These are phyloP conservation scores for Hoplodrina blanda DNA, from an alignment of 2,888 invertebrate genomes.

Conservation along the genomic window DNA sequence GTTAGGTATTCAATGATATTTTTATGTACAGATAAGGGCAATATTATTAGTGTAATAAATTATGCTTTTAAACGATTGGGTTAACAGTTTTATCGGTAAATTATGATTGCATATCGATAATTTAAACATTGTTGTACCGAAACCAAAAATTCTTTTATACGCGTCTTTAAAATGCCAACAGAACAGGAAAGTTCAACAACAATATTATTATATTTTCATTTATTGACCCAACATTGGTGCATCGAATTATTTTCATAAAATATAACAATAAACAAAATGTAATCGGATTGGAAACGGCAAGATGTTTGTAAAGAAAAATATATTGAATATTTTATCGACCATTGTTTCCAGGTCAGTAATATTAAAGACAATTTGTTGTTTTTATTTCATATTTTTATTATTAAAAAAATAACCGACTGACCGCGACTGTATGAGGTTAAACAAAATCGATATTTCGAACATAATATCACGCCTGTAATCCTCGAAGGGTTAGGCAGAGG, in stretches of 20 bases:
- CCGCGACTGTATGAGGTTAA: background rate
- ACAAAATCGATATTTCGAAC: background rate
- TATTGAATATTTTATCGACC: slow-evolving; percentile 81
- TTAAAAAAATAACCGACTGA: slow-evolving; percentile 9
- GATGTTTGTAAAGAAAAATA: slow-evolving; percentile 72
- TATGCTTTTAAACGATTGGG: too few relatives aligned
- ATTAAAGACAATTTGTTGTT: slow-evolving; percentile 61
- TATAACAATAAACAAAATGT: slow-evolving; percentile 66
- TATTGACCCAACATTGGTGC: slow-evolving; percentile 33
- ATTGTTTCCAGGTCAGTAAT: slow-evolving; percentile 76
- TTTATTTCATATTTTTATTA: slow-evolving; percentile 35
- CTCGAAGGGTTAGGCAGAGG: too few relatives aligned
- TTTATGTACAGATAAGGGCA: too few relatives aligned
- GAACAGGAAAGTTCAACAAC: slow-evolving; percentile 3
- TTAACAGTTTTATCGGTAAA: background rate
- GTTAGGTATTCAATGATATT: too few relatives aligned
- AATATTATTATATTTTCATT: slow-evolving; percentile 28
- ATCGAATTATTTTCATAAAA: slow-evolving; percentile 64
- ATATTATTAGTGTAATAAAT: too few relatives aligned
- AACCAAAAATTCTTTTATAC: background rate
- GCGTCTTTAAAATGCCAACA: slow-evolving; percentile 22
- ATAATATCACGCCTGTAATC: too few relatives aligned
- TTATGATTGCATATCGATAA: background rate
- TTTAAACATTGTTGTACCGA: background rate
- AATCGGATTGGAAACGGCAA: slow-evolving; percentile 68